These are phyloP conservation scores for Coleophora flavipennella DNA, from an alignment of 2,888 invertebrate species.

Conservation along the genomic window DNA sequence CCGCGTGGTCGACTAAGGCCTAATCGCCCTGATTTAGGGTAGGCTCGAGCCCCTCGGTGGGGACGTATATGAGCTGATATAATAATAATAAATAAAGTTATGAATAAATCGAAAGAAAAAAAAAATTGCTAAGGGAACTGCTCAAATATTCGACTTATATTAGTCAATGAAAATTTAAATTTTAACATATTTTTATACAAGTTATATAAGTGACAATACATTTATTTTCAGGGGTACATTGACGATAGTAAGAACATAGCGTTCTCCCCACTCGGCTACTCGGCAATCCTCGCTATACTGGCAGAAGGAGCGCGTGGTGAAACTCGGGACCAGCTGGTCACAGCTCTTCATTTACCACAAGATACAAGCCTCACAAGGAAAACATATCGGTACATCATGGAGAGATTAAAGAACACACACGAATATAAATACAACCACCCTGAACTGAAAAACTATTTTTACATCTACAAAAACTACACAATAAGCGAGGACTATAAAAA, in stretches of 20 bases:
- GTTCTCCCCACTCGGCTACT: slow-evolving; percentile 76
- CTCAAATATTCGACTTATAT: too few relatives aligned
- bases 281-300: slow-evolving; percentile 74
- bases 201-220: background rate
- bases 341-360: slow-evolving; percentile 70
- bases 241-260: slow-evolving; percentile 72
- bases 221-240: slow-evolving; percentile 58
- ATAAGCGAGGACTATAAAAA: slow-evolving; percentile 74
- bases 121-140: too few relatives aligned
- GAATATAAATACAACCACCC: slow-evolving; percentile 67
- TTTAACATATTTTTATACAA: too few relatives aligned
- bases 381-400: slow-evolving; percentile 62
- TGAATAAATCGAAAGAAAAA: too few relatives aligned
- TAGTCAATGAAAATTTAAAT: too few relatives aligned
- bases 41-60: too few relatives aligned
- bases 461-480: slow-evolving; percentile 77
- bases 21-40: too few relatives aligned
- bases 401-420: slow-evolving; percentile 60
- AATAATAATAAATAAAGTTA: too few relatives aligned
- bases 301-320: slow-evolving; percentile 76
- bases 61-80: too few relatives aligned
- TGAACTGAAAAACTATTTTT: slow-evolving; percentile 77
- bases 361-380: slow-evolving; percentile 56
- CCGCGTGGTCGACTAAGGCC: too few relatives aligned
- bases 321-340: slow-evolving; percentile 70